phyloP scores from a whole-genome alignment of 2,797 vertebrate genomes.

The Pseudochirops corinnae region DNA sequence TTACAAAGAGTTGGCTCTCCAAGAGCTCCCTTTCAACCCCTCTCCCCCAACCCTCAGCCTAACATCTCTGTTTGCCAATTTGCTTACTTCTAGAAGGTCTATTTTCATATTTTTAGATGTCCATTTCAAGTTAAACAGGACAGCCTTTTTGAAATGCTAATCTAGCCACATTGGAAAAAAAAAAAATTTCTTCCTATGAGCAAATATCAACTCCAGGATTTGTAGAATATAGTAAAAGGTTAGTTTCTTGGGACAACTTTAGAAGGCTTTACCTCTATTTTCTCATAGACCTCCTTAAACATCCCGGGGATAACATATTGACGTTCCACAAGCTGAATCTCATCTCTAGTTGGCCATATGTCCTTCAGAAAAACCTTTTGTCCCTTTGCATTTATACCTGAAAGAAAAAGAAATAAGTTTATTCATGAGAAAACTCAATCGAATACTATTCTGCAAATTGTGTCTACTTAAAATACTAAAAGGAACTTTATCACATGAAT shows the following conservation, averaged over 20 bases:
- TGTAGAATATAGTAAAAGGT: not conserved
- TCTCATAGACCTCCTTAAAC: conserved; percentile 98
- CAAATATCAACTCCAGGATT: not conserved
- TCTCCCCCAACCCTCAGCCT: not conserved
- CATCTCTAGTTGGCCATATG: conserved; percentile 96
- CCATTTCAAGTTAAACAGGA: not conserved
- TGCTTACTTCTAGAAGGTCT: not conserved
- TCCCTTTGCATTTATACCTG: conserved; percentile 90
- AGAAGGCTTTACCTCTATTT: conserved; percentile 91
- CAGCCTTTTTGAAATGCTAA: not conserved
- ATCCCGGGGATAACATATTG: conserved; percentile 96
- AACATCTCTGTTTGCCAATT: not conserved
- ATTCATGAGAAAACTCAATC: conserved; percentile 10
- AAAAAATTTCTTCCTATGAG: conserved; percentile 5
- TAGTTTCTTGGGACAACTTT: rapidly evolving
- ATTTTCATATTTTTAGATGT: not conserved
- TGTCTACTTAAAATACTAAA: not conserved
- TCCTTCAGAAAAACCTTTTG: conserved; percentile 93
- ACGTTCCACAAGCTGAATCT: conserved; percentile 94
- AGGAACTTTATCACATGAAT: not conserved
- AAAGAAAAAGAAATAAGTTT: conserved; percentile 36
- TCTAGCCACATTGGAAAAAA: not conserved
- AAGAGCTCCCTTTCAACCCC: rapidly evolving
- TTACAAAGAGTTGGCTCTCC: not conserved
- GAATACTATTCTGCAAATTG: not conserved